Conservation (phyloP, 2,888 invertebrate genomes). For the Mystacides longicornis region DNA sequence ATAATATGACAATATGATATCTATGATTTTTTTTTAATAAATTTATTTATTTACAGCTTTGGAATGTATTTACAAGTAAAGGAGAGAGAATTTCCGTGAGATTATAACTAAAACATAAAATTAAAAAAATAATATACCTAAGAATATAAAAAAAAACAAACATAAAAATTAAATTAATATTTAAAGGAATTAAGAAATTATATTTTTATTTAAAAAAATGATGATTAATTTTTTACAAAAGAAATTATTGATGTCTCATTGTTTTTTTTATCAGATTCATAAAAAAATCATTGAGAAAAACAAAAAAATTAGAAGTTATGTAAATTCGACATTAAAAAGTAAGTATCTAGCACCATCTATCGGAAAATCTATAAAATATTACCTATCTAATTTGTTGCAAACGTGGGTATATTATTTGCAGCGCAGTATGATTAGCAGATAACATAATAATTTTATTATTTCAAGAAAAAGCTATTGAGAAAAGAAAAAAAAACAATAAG, state of each 20-base stretch:
- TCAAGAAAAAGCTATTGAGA: too few relatives aligned
- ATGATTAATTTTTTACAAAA: neutral
- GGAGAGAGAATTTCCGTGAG: conserved; percentile 12
- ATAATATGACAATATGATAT: neutral
- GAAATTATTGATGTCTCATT: neutral
- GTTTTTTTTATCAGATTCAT: neutral
- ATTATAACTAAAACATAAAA: neutral
- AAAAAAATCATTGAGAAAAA: too few relatives aligned
- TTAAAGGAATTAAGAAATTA: neutral
- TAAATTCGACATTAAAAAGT: too few relatives aligned
- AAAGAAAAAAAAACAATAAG: too few relatives aligned
- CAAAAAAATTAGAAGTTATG: too few relatives aligned
- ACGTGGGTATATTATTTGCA: too few relatives aligned
- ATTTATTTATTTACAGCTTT: conserved; percentile 13
- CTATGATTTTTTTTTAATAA: neutral
- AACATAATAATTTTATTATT: too few relatives aligned
- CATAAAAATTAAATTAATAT: neutral
- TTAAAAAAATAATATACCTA: neutral
- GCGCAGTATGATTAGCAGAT: too few relatives aligned
- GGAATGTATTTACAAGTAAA: conserved; percentile 24
- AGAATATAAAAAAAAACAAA: neutral
- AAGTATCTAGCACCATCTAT: too few relatives aligned
- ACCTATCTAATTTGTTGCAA: too few relatives aligned
- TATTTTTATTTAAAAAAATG: neutral
- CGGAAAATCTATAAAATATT: too few relatives aligned